A percentile compares a stretch with the other conserved stretches of the same genome.
Evolutionary conservation across 2,888 invertebrate species (phyloP).

Genomic region (Mythimna ferrago): DNA sequence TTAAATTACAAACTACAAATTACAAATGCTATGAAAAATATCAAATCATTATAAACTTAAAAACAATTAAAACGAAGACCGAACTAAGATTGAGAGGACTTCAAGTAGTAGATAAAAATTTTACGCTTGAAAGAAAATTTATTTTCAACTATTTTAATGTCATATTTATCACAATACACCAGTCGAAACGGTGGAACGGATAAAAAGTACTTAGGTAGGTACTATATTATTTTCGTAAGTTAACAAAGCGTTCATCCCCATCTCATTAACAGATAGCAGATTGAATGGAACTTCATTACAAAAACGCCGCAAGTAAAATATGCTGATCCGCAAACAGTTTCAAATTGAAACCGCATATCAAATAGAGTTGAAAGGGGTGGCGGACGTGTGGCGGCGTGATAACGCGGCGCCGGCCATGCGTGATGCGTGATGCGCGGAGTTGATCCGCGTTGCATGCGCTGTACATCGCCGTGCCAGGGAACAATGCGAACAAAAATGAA

Average conservation of each 20-base stretch:
- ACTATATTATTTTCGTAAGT: constrained; percentile 40
- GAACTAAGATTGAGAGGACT: too few relatives aligned
- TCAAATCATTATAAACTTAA: too few relatives aligned
- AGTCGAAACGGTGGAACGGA: constrained; percentile 14
- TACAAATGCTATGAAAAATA: too few relatives aligned
- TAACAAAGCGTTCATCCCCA: constrained; percentile 71
- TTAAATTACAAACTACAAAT: too few relatives aligned
- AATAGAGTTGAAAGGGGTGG: constrained; percentile 83
- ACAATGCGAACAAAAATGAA: constrained; percentile 79
- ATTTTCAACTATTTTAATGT: too few relatives aligned
- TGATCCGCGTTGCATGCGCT: constrained; percentile 77
- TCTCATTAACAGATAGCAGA: constrained; percentile 80
- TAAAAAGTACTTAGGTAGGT: constrained; percentile 20
- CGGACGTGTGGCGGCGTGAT: constrained; percentile 81
- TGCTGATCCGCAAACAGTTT: constrained; percentile 85
- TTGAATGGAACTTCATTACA: constrained; percentile 81
- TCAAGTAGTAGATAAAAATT: too few relatives aligned
- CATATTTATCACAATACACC: neutral
- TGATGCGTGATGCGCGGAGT: constrained; percentile 76
- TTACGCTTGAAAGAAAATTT: too few relatives aligned
- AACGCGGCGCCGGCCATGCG: constrained; percentile 79
- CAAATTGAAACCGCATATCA: constrained; percentile 82
- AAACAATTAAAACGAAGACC: too few relatives aligned
- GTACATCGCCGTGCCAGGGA: constrained; percentile 68
- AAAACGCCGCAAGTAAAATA: constrained; percentile 82